Conservation (phyloP, 1,140 invertebrate genomes). For the Akabosia matsudoensis region DNA sequence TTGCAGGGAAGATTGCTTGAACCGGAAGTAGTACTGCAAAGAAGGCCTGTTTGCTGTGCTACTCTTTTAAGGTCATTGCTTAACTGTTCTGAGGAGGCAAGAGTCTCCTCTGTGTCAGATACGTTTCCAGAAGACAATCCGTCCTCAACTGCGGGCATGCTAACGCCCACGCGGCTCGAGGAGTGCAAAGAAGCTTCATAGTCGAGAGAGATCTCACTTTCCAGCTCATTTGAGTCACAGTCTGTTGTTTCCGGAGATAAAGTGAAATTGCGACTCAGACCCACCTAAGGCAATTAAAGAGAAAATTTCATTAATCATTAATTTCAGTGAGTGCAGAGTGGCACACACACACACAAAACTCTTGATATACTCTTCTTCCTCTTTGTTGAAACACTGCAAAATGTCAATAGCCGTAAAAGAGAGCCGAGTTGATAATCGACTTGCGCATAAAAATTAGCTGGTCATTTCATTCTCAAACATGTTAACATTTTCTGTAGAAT, state of each 20-base stretch:
- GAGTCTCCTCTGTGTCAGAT: constrained; percentile 78
- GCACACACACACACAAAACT: background rate
- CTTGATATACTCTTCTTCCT: too few relatives aligned
- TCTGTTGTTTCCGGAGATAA: constrained; percentile 93
- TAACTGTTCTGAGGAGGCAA: constrained; percentile 3
- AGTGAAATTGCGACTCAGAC: constrained; percentile 74
- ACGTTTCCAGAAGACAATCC: constrained; percentile 85
- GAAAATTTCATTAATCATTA: constrained; percentile 23
- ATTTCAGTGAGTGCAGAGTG: background rate
- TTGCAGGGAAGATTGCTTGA: background rate
- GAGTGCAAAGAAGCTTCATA: constrained; percentile 52
- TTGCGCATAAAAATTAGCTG: background rate
- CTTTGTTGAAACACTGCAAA: too few relatives aligned
- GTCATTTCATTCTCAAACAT: background rate
- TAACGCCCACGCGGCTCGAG: constrained; percentile 58
- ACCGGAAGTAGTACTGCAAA: background rate
- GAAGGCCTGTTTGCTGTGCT: background rate
- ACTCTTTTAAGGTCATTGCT: constrained; percentile 18
- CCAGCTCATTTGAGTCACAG: constrained; percentile 84
- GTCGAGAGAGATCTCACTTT: constrained; percentile 69
- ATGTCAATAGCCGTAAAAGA: too few relatives aligned
- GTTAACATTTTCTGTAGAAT: background rate
- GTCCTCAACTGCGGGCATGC: constrained; percentile 93
- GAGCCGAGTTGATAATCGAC: too few relatives aligned
- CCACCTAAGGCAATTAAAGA: constrained; percentile 48